Evolutionary conservation across 2,797 vertebrate genomes (phyloP).

Genomic region (Spatula clypeata): DNA sequence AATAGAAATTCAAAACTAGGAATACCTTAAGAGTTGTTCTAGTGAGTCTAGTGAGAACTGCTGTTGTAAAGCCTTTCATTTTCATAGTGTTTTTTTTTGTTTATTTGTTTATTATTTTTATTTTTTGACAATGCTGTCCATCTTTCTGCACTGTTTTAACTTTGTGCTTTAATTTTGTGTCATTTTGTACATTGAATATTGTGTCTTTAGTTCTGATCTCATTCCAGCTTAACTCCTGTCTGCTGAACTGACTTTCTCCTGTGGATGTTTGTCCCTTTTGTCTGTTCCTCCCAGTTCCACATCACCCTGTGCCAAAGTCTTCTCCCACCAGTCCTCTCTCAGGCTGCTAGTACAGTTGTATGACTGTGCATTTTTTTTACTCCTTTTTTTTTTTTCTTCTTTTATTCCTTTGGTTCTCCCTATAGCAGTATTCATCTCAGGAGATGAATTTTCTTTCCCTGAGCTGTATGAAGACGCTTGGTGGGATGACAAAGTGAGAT

Average conservation of each 20-base stretch:
- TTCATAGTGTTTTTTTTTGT: background rate
- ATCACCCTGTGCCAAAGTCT: background rate
- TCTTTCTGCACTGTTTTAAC: background rate
- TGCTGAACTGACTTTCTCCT: background rate
- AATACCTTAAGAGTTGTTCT: background rate
- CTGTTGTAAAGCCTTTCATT: background rate
- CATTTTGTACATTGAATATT: background rate
- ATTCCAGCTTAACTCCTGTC: background rate
- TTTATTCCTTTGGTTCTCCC: background rate
- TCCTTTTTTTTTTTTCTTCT: background rate
- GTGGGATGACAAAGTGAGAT: background rate
- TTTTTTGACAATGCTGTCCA: background rate
- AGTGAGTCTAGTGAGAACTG: background rate
- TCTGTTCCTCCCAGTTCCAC: background rate
- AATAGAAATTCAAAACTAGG: constrained; percentile 16
- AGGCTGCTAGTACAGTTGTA: background rate
- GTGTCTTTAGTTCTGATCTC: background rate
- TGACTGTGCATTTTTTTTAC: background rate
- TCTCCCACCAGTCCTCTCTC: background rate
- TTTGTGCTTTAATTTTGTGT: background rate
- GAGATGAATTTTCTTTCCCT: background rate
- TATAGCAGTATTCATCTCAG: background rate
- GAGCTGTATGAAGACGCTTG: background rate
- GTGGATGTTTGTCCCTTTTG: background rate
- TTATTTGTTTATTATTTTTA: background rate